phyloP scores from a whole-genome alignment of 1,140 invertebrate species.

The Alviniconcha marisindica region DNA sequence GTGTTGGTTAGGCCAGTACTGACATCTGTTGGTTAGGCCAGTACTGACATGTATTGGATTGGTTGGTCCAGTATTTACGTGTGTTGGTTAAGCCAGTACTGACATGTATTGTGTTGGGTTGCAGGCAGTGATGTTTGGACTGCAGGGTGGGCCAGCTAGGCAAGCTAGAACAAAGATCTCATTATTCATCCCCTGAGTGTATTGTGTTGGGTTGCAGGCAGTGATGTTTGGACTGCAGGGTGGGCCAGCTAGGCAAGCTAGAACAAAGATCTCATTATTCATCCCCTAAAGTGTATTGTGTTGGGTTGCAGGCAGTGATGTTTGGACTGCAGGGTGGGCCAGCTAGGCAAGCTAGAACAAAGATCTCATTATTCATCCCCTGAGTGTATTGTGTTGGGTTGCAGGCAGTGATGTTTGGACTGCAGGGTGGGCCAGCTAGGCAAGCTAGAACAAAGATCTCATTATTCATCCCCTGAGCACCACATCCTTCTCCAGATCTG shows the following conservation, averaged over 20 bases:
- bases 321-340: neutral
- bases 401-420: no score
- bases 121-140: no score
- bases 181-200: neutral
- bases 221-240: no score
- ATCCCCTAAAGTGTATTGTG: neutral
- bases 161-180: slow-evolving; percentile 9
- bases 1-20: no score
- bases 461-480: neutral
- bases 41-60: no score
- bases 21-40: no score
- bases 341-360: neutral
- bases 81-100: no score
- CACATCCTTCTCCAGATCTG: neutral
- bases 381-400: neutral
- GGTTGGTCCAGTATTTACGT: no score
- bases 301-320: neutral
- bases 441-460: slow-evolving; percentile 4
- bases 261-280: slow-evolving; percentile 2
- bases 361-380: neutral
- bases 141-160: neutral
- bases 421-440: neutral
- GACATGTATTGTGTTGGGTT: neutral
- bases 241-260: neutral
- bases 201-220: neutral